These are phyloP conservation scores for Panonychus citri DNA, from an alignment of 1,140 invertebrate genomes.

Conservation along the genomic window DNA sequence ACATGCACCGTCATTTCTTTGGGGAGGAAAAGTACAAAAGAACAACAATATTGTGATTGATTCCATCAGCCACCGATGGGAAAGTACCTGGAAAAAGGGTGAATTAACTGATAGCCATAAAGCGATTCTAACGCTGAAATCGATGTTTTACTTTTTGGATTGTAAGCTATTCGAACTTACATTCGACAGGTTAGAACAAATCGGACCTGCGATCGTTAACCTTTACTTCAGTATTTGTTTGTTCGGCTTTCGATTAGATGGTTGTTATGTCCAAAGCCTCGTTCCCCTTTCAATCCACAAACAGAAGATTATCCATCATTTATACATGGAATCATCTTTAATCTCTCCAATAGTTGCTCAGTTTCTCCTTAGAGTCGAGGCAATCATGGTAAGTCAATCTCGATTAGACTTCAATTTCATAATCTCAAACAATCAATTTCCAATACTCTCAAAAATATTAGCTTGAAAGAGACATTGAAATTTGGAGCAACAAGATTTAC, in stretches of 20 bases:
- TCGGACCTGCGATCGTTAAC: conserved; percentile 29
- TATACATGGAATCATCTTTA: conserved; percentile 33
- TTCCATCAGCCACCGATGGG: not conserved
- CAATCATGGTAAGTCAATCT: conserved; percentile 39
- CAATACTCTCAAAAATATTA: not conserved
- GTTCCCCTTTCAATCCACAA: conserved; percentile 51
- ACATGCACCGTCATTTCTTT: conserved; percentile 36
- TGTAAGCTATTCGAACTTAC: not conserved
- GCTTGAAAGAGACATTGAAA: conserved; percentile 58
- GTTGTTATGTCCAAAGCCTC: conserved; percentile 48
- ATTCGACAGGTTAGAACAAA: conserved; percentile 18
- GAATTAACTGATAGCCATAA: not conserved
- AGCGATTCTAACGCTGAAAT: not conserved
- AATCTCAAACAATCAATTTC: not conserved
- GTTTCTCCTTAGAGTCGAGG: conserved; percentile 41
- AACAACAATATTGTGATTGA: not conserved
- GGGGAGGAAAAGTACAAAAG: conserved; percentile 25
- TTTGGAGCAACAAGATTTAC: conserved; percentile 72
- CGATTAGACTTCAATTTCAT: not conserved
- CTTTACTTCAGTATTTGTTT: conserved; percentile 29
- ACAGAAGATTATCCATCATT: conserved; percentile 48
- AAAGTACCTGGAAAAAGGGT: not conserved
- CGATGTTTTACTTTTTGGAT: not conserved
- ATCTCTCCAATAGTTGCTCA: conserved; percentile 37
- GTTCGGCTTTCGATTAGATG: conserved; percentile 33